A percentile compares a stretch with the other conserved stretches of the same genome.
phyloP scores from a whole-genome alignment of 2,797 vertebrate species.

The Macropodus opercularis region DNA sequence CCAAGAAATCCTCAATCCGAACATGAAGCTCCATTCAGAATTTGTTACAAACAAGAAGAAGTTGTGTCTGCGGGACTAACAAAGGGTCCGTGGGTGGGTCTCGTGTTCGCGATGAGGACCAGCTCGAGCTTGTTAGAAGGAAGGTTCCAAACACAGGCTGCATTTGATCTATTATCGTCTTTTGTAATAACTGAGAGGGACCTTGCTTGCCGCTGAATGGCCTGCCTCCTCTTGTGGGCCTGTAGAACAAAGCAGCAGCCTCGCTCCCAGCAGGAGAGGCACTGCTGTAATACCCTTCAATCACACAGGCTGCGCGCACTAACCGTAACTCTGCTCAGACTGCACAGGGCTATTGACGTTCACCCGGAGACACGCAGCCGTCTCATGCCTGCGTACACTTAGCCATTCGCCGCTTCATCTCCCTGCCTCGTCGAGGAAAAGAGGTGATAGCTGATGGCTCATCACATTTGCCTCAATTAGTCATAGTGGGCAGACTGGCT shows the following conservation, averaged over 20 bases:
- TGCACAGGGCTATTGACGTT: conserved; percentile 60
- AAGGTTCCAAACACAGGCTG: conserved; percentile 45
- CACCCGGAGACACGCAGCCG: conserved; percentile 49
- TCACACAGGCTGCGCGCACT: conserved; percentile 62
- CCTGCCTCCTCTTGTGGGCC: conserved; percentile 43
- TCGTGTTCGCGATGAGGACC: conserved; percentile 39
- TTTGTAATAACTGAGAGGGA: conserved; percentile 66
- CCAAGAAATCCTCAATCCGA: conserved; percentile 45
- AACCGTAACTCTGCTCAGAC: conserved; percentile 72
- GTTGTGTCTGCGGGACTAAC: conserved; percentile 33
- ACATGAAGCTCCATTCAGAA: conserved; percentile 42
- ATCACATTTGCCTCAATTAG: conserved; percentile 75
- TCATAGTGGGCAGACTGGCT: conserved; percentile 62
- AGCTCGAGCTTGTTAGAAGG: conserved; percentile 43
- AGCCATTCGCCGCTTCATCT: conserved; percentile 66
- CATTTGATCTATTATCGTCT: conserved; percentile 62
- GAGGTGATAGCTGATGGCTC: conserved; percentile 55
- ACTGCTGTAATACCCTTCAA: conserved; percentile 77
- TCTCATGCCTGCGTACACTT: conserved; percentile 67
- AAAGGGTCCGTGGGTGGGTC: conserved; percentile 51
- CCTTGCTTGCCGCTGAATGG: conserved; percentile 54
- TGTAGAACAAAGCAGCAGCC: conserved; percentile 73
- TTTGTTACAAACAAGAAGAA: conserved; percentile 29
- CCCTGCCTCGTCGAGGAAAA: conserved; percentile 59
- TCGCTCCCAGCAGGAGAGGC: conserved; percentile 65